These are phyloP conservation scores for Pyrgus malvae DNA, from an alignment of 2,888 invertebrate species.

Conservation along the genomic window DNA sequence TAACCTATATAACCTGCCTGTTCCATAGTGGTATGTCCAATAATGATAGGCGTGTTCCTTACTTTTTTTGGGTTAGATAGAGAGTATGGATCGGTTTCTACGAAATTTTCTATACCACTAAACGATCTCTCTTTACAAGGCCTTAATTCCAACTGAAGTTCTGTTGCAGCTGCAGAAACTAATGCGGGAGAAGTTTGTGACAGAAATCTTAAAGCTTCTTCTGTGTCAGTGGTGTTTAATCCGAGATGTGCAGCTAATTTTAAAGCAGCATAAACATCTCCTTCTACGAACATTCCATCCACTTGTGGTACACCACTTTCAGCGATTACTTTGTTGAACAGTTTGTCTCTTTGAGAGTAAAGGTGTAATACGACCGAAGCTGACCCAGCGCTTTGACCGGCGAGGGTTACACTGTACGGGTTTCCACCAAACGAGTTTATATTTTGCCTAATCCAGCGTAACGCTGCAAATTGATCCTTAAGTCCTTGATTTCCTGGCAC, in stretches of 20 bases:
- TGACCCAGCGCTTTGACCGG: slow-evolving; percentile 67
- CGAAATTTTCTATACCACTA: slow-evolving; percentile 62
- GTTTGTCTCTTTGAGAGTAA: slow-evolving; percentile 61
- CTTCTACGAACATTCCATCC: slow-evolving; percentile 59
- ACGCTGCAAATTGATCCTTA: slow-evolving; percentile 65
- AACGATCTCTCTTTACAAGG: slow-evolving; percentile 69
- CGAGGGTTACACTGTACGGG: slow-evolving; percentile 66
- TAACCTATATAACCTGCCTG: slow-evolving; percentile 36
- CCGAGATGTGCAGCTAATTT: slow-evolving; percentile 63
- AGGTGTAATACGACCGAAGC: slow-evolving; percentile 63
- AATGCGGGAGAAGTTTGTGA: slow-evolving; percentile 48
- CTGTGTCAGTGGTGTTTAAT: slow-evolving; percentile 51
- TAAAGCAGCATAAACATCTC: slow-evolving; percentile 55
- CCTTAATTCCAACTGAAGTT: slow-evolving; percentile 52
- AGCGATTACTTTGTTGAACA: slow-evolving; percentile 65
- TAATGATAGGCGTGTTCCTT: slow-evolving; percentile 59
- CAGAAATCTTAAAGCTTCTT: slow-evolving; percentile 60
- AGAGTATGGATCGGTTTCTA: slow-evolving; percentile 59
- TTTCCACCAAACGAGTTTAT: slow-evolving; percentile 71
- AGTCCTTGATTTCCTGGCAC: slow-evolving; percentile 71
- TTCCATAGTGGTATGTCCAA: slow-evolving; percentile 64
- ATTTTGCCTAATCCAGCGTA: slow-evolving; percentile 65
- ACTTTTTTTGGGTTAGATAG: slow-evolving; percentile 60
- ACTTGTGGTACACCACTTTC: slow-evolving; percentile 68
- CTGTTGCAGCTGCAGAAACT: slow-evolving; percentile 56